Evolutionary conservation across 2,888 invertebrate species (phyloP), one percentile per base, ranked within the genome.

Genomic region (Nymphalis urticae): DNA sequence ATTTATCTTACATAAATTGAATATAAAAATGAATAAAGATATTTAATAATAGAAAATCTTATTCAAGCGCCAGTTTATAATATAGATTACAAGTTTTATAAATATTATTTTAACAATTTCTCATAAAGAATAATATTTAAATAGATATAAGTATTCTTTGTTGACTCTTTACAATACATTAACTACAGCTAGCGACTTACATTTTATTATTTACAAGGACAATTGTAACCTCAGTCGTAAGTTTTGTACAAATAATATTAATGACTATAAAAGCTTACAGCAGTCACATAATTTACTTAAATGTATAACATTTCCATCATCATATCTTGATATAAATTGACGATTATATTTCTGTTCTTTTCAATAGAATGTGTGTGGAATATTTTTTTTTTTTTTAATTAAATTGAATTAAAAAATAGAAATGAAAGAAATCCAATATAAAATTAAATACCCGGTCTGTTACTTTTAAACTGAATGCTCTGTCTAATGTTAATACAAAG

Each of bases 61-160:
- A 13, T 3, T 54, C 54, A 27, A 54, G 54, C 24, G 16, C 24
- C 16, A 17, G 42, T 54, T 7, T 27, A 54, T 27, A 16, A 56
- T 32, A 56, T 5, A n/a, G 27, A 32, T 56, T 27, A 56, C 27
- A 56, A 7, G 10, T 24, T 53, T 32, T 17, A 56, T 32, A 56
- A 56, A 56, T 8, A 27, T 56, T 53, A 53, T 24, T 53, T 42
- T 42, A 42, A 42, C 53, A 53, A 24, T 51, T 50, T 58, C 36
- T 65, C 19, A 42, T 65, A 47, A 47, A 53, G 17, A 66, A 61
- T 53, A 53, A 36, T 54, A 53, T 58, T 48, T 42, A 64, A 17
- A 54, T 8, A n/a, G 17, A 7, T 36, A 51, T 48, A 59, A 66
- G 54, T 61, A 61, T 61, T 61, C 51, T 27, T 19, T 13, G 27